These are phyloP conservation scores for Drosophila rhopaloa DNA, from an alignment of 1,140 invertebrate species.

Conservation along the genomic window DNA sequence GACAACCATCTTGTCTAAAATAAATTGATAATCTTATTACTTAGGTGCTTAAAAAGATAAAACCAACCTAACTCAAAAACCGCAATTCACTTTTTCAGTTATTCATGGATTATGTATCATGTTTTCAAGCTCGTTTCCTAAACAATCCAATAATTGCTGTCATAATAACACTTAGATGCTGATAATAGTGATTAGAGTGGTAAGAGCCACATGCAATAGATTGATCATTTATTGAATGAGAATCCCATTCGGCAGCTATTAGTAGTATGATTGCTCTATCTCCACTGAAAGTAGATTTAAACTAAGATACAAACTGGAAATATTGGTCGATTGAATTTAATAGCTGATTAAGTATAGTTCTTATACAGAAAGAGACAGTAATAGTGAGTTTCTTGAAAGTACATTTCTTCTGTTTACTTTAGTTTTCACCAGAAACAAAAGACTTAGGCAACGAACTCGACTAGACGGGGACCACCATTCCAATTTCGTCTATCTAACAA, in stretches of 20 bases:
- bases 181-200: slow-evolving; percentile 21
- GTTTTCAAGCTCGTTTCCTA: background rate
- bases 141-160: background rate
- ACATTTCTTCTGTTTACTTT: background rate
- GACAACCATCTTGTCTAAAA: background rate
- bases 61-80: background rate
- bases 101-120: background rate
- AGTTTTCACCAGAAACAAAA: slow-evolving; percentile 26
- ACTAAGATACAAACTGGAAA: background rate
- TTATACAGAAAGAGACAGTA: no score
- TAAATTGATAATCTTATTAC: background rate
- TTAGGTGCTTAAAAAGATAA: slow-evolving; percentile 7
- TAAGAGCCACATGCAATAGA: background rate
- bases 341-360: no score
- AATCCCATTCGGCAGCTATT: background rate
- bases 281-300: background rate
- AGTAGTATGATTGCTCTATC: slow-evolving; percentile 1
- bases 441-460: slow-evolving; percentile 32
- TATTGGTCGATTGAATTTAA: no score
- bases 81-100: background rate
- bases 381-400: background rate
- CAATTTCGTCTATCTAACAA: slow-evolving; percentile 5
- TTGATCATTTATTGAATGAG: background rate
- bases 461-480: slow-evolving; percentile 13
- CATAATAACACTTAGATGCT: slow-evolving; percentile 5